A percentile compares a stretch with the other conserved stretches of the same genome.
These are phyloP conservation scores for Drosophila limbata DNA, from an alignment of 2,888 invertebrate genomes.

Conservation along the genomic window DNA sequence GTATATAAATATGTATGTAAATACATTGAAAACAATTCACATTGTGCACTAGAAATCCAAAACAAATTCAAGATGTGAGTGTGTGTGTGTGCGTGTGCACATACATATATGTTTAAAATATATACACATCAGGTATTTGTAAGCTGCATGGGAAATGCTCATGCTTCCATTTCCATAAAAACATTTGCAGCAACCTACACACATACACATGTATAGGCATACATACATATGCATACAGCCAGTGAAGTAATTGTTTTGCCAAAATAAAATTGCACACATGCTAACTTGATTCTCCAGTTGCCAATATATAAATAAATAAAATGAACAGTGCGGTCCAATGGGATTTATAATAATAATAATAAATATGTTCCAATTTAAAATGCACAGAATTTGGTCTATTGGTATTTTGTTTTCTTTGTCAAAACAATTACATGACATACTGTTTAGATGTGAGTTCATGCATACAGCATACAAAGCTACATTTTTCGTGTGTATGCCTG, in stretches of 20 bases:
- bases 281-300: too few relatives aligned
- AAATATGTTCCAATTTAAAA: too few relatives aligned
- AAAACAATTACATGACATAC: neutral
- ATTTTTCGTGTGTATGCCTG: conserved; percentile 41
- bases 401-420: neutral
- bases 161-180: conserved; percentile 11
- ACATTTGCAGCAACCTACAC: conserved; percentile 1
- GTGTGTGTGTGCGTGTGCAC: conserved; percentile 1
- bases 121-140: conserved; percentile 1
- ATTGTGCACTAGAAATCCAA: conserved; percentile 34
- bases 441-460: neutral
- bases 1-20: neutral
- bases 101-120: neutral
- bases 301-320: too few relatives aligned
- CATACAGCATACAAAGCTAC: conserved; percentile 5
- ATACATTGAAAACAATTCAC: conserved; percentile 13
- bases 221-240: neutral
- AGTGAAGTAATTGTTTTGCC: conserved; percentile 1
- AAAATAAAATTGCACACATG: neutral
- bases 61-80: conserved; percentile 33
- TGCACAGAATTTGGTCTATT: too few relatives aligned
- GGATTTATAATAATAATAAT: too few relatives aligned
- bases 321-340: too few relatives aligned
- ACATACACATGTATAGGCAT: neutral
- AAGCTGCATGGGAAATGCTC: conserved; percentile 4